Evolutionary conservation across 2,888 invertebrate genomes (phyloP), one percentile per base, ranked within the genome.

Genomic region (Oscheius sp.): DNA sequence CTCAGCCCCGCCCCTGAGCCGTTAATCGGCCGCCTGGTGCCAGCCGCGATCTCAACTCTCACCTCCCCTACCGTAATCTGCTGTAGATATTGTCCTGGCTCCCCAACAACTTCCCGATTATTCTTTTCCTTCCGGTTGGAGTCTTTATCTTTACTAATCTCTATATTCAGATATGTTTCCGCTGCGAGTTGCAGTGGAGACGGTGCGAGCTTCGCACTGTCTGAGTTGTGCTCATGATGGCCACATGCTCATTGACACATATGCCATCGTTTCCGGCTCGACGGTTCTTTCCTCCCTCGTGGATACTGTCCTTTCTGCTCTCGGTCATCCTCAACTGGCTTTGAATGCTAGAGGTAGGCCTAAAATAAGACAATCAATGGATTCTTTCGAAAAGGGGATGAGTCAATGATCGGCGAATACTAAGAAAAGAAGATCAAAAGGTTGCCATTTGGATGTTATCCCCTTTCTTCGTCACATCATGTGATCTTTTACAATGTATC

Each of bases 151-250:
- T 50, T 33, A 12, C 54, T 38, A 12, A n/a, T n/a, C n/a, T n/a
- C n/a, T 59, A 38, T 59, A 14, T 49, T 59, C 32, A 36, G 36
- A 56, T 63, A 86, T 86, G 86, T 86, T 86, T 64, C 95, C 95
- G 56, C 92, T 97, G 54, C 95, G 95, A 87, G 96, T 96, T 87
- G 91, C 96, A 72, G 94, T 97, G 65, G 95, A 96, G 88, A 74
- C 81, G 28, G 84, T 85, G 47, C 74, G 82, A 24, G 74, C 83
- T 47, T 76, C 76, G 62, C 80, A 85, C 71, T 84, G 85, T 75
- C 68, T 86, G 68, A 75, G 81, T 14, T 59, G 51, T 84, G 83
- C 71, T 74, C 83, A 83, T 81, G 86, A 82, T 78, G 84, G 85
- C 6, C 83, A 83, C 59, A 75, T 69, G 74, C 86, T 83, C 72